Base-by-base conservation (phyloP, 2,797 vertebrate species). In the Myoxocephalus aenaeus region DNA sequence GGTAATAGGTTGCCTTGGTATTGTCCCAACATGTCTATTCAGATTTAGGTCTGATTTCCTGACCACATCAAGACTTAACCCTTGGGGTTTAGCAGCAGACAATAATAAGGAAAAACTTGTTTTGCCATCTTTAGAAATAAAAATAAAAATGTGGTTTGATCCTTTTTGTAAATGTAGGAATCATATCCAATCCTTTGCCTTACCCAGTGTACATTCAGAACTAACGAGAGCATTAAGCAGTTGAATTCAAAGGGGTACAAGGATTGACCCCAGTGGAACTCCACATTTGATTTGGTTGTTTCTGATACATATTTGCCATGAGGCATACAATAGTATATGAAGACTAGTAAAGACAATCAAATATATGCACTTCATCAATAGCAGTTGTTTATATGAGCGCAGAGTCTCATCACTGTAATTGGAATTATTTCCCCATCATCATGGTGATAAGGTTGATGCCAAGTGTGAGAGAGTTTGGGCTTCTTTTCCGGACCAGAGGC, bases 401-500 rank as follows among this genome's bases (percentile, higher is more conserved):
- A 63, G 38, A 69, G 36, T 75, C 76, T 75, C 7, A 69, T 76
- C 29, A 57, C 3, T 51, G 56, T 48, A 27, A 54, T 77, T 7
- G 44, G 2, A 40, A 40, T 85, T 54, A 77, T 83, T 80, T 78
- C 70, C 51, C 17, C 34, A 62, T 56, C 38, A 7, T 34, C 42
- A 20, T 42, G 22, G 13, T 0, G 20, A 71, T 64, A 46, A 72
- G 27, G 40, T 44, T 32, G n/a, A 22, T 63, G 63, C 13, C 68
- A 73, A 42, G 61, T 73, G 58, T 36, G 34, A 17, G 32, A 73
- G 10, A 17, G 36, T 67, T 73, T 62, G 79, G 61, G 77, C 72
- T 22, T 61, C 46, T 25, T 36, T 86, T 65, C 64, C 12, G 65
- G 18, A 57, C n/a, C 58, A 53, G 34, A 73, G 73, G 53, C 70